phyloP scores from a whole-genome alignment of 2,888 invertebrate species.

The Geotrupes spiniger region DNA sequence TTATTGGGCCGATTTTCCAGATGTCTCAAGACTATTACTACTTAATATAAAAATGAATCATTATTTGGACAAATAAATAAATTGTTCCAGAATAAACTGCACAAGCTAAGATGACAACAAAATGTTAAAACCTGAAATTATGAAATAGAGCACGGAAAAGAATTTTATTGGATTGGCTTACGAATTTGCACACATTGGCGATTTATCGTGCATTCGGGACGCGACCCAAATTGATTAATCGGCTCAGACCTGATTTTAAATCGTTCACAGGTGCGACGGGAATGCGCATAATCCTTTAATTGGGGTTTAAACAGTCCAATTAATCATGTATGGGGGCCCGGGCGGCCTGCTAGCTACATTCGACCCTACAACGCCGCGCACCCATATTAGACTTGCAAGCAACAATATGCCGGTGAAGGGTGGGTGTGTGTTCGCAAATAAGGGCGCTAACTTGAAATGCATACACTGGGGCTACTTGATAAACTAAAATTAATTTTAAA shows the following conservation, averaged over 20 bases:
- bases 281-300: constrained; percentile 38
- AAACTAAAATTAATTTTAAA: constrained; percentile 52
- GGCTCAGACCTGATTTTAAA: background rate
- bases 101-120: too few species aligned
- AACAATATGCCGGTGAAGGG: constrained; percentile 27
- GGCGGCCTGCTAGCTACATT: constrained; percentile 25
- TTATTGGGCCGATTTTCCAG: too few species aligned
- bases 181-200: too few species aligned
- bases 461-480: constrained; percentile 34
- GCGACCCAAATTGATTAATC: background rate
- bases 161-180: too few species aligned
- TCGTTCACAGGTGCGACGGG: constrained; percentile 37
- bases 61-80: too few species aligned
- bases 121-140: too few species aligned
- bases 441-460: constrained; percentile 31
- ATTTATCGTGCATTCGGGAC: background rate
- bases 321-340: constrained; percentile 41
- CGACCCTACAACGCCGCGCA: constrained; percentile 12
- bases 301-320: constrained; percentile 39
- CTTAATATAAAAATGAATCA: too few species aligned
- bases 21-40: too few species aligned
- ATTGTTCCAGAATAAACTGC: too few species aligned
- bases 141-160: too few species aligned
- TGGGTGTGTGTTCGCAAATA: constrained; percentile 31
- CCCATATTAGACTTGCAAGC: constrained; percentile 17